phyloP scores from a whole-genome alignment of 2,113 vertebrate species.

The Channa maculata region DNA sequence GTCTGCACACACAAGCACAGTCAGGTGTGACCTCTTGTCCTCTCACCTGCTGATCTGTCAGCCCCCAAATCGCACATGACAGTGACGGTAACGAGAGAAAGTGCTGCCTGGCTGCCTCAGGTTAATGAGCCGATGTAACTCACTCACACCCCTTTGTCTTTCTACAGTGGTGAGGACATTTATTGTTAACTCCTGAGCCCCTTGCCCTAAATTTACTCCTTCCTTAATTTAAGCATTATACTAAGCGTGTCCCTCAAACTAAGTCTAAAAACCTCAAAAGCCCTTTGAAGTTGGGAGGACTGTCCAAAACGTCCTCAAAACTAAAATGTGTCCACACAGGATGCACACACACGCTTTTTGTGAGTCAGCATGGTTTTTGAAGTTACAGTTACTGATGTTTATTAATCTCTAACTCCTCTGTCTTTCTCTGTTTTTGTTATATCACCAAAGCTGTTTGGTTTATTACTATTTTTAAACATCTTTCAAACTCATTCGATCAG shows the following conservation, averaged over 20 bases:
- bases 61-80: neutral
- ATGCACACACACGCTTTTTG: neutral
- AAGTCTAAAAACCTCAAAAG: too few relatives aligned
- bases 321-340: neutral
- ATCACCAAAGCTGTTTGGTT: conserved; percentile 20
- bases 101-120: conserved; percentile 71
- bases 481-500: conserved; percentile 1
- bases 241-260: too few relatives aligned
- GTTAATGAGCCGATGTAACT: conserved; percentile 61
- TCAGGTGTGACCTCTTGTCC: conserved; percentile 6
- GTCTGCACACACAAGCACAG: neutral
- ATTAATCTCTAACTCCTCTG: conserved; percentile 31
- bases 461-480: conserved; percentile 22
- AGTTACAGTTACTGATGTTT: conserved; percentile 39
- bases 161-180: too few relatives aligned
- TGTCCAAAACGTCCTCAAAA: too few relatives aligned
- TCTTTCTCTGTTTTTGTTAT: conserved; percentile 37
- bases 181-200: too few relatives aligned
- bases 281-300: too few relatives aligned
- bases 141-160: neutral
- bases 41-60: conserved; percentile 49
- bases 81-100: conserved; percentile 44
- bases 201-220: too few relatives aligned
- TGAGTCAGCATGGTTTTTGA: conserved; percentile 30
- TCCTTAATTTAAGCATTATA: too few relatives aligned